Base-by-base conservation (phyloP, 1,140 invertebrate species). In the Pseudoatta argentina region DNA sequence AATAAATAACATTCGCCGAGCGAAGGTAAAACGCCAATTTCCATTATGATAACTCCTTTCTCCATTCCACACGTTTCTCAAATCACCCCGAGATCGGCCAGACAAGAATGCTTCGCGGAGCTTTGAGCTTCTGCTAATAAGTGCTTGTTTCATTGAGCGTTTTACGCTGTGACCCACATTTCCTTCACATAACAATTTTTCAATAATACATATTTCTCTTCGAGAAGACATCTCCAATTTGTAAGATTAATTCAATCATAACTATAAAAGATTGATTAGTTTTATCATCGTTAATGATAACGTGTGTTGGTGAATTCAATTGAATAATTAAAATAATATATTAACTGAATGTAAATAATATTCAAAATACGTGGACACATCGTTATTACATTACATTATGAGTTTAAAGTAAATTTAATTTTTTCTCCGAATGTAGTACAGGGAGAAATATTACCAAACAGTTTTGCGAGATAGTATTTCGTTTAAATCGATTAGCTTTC, bases 131-230 rank as follows among this genome's bases (percentile, higher is more conserved):
- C 77, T 87, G 78, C 85, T 86, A 86, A 90, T 81, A 89, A 53
- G 63, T 86, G 86, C 34, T 86, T 86, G 87, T 88, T 91, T 91
- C 78, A 91, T 92, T 92, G 91, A 92, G 91, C 91, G 86, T 89
- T 91, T 89, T 88, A 44, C 53, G 86, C 66, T 90, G 89, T 88
- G 88, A 89, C 79, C 88, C 86, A 86, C 67, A 39, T 39, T 63
- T 57, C n/a, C 27, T 51, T 64, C 18, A 27, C 12, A 27, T 30
- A 5, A 77, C 16, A 1, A 53, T 24, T 64, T 39, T 16, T 21
- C 24, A 27, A 53, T 34, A 66, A 34, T 14, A 51, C 39, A 30
- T 66, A 10, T 66, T 51, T 53, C 24, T 57, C n/a, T 48, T 30
- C 10, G 5, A n/a, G 44, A 51, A 34, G 16, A 64, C 44, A 66